Evolutionary conservation across 2,797 vertebrate species (phyloP).

Genomic region (Tokudaia muenninki): DNA sequence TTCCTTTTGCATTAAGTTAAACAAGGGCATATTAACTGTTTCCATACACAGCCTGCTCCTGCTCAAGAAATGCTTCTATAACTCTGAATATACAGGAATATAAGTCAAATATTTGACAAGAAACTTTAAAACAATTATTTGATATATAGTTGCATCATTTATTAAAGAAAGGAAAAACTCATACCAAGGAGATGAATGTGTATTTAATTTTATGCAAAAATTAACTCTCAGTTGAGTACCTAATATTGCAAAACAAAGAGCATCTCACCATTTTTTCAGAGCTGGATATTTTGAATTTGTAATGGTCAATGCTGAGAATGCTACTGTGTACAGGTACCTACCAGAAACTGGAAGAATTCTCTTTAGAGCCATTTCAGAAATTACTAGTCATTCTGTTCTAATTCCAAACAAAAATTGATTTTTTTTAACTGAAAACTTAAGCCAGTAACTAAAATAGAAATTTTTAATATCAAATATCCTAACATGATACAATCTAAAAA

Average conservation of each 20-base stretch:
- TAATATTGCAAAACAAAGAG: neutral
- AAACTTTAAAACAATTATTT: neutral
- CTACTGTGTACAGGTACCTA: neutral
- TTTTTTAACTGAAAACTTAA: neutral
- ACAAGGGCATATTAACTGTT: neutral
- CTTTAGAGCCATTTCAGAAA: neutral
- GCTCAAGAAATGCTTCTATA: neutral
- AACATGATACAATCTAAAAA: neutral
- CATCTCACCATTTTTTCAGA: neutral
- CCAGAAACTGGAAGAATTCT: neutral
- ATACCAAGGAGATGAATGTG: neutral
- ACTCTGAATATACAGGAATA: neutral
- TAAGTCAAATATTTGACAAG: neutral
- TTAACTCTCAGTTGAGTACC: neutral
- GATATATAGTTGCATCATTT: neutral
- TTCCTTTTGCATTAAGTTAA: constrained; percentile 2
- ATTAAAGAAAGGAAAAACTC: neutral
- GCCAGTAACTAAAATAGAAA: neutral
- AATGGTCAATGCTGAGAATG: neutral
- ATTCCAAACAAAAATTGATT: neutral
- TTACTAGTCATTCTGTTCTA: neutral
- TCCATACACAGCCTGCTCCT: neutral
- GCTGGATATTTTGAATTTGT: neutral
- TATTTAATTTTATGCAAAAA: neutral
- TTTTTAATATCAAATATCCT: constrained; percentile 11